Evolutionary conservation across 2,888 invertebrate genomes (phyloP), one percentile per base, ranked within the genome.

Genomic region (Platycheirus albimanus): DNA sequence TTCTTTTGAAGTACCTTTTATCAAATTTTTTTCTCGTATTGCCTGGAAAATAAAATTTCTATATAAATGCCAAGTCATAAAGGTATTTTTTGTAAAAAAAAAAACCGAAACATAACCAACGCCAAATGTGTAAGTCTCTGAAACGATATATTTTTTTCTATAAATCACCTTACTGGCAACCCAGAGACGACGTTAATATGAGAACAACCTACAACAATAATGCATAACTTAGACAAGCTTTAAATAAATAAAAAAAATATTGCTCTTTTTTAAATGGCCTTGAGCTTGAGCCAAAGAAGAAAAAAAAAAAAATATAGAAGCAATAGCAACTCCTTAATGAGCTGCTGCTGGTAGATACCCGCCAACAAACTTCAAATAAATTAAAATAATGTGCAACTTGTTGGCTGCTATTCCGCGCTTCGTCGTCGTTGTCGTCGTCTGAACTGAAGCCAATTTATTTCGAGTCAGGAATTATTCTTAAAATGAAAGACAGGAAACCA

Each of bases 331-430:
- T 24, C 24, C 47, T 49, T 24, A 49, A 49, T 13, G 13, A 49
- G 13, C 13, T 49, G 13, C 13, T 49, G 30, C 13, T 51, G 28
- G 30, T 10, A 51, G 51, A 51, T 13, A 30, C 30, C 33, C 17
- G 10, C 17, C 10, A 45, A 45, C 3, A 52, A 28, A 28, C 28
- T 13, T 28, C 28, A 51, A 28, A 51, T 51, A 51, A 52, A 52
- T 52, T 19, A 11, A 33, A 33, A 52, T 17, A 52, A 52, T 52
- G 30, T 52, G 52, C 52, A 52, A 52, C 30, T 33, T 17, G 33
- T 52, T 33, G 15, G 17, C 6, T 52, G 51, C 10, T 30, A 15
- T 52, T 30, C 10, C 15, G n/a, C n/a, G n/a, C n/a, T n/a, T n/a
- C n/a, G n/a, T n/a, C n/a, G n/a, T n/a, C n/a, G n/a, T n/a, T n/a